Evolutionary conservation across 2,113 vertebrate species (phyloP).

Genomic region (Sakesphorus luctuosus): DNA sequence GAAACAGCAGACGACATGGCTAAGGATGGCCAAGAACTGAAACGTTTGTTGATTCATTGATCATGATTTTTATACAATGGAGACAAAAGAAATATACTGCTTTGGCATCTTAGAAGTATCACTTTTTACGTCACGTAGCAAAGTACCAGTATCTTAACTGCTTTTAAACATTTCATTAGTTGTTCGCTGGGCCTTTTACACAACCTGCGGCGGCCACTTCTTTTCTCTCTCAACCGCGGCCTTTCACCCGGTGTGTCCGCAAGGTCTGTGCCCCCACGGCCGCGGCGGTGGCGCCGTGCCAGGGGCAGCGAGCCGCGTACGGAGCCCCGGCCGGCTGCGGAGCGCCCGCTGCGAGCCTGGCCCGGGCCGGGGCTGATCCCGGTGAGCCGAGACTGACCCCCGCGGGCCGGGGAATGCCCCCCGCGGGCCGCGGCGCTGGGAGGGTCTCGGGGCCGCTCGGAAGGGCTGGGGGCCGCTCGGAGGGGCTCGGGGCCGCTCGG

Average conservation of each 20-base stretch:
- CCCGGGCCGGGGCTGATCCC: too few species aligned
- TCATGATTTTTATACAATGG: accelerated
- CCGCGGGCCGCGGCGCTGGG: too few species aligned
- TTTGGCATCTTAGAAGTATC: too few species aligned
- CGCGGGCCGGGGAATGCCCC: too few species aligned
- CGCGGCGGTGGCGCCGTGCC: too few species aligned
- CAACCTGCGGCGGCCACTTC: accelerated
- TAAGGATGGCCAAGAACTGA: not conserved
- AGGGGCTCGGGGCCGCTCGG: too few species aligned
- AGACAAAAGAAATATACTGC: not conserved
- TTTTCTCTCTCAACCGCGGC: accelerated
- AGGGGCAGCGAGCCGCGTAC: not conserved
- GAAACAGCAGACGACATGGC: not conserved
- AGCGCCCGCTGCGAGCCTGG: too few species aligned
- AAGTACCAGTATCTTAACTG: accelerated
- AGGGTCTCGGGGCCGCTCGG: too few species aligned
- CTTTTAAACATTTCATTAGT: accelerated
- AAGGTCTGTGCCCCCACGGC: not conserved
- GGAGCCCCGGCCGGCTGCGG: not conserved
- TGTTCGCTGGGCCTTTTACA: not conserved
- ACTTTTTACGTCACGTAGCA: not conserved
- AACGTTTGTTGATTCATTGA: not conserved
- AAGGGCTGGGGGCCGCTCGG: too few species aligned
- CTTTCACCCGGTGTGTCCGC: accelerated
- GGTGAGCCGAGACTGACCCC: too few species aligned